Evolutionary conservation across 2,888 invertebrate species (phyloP).

Genomic region (Oscheius onirici): DNA sequence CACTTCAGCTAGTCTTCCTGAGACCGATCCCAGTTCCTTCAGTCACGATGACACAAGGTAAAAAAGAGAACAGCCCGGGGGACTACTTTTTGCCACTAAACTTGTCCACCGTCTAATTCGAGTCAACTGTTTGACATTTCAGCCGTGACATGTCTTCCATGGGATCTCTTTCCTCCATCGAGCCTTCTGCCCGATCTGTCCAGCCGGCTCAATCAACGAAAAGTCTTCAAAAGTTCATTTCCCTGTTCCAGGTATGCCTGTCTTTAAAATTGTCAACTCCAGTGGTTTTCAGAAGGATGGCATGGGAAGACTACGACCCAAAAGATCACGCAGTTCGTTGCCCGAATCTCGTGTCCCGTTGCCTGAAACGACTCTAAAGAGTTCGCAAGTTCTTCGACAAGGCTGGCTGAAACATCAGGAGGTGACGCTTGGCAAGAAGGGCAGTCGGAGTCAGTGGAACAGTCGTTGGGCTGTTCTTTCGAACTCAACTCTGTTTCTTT

Average conservation of each 20-base stretch:
- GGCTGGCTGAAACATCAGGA: constrained; percentile 53
- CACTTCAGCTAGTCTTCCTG: constrained; percentile 52
- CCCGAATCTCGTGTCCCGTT: constrained; percentile 46
- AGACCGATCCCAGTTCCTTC: constrained; percentile 39
- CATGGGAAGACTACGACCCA: constrained; percentile 37
- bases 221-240: constrained; percentile 51
- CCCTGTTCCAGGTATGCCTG: constrained; percentile 36
- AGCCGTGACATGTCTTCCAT: constrained; percentile 37
- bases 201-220: constrained; percentile 49
- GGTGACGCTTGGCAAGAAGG: constrained; percentile 34
- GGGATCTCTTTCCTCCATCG: constrained; percentile 35
- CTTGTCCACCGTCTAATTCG: background rate
- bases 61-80: too few species aligned
- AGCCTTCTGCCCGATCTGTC: constrained; percentile 23
- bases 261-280: too few species aligned
- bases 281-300: constrained; percentile 26
- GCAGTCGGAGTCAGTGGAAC: constrained; percentile 53
- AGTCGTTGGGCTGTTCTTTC: constrained; percentile 49
- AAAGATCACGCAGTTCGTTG: constrained; percentile 50
- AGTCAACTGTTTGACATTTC: constrained; percentile 7
- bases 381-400: constrained; percentile 39
- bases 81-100: background rate
- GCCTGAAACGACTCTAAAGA: constrained; percentile 38
- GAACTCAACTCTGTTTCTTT: constrained; percentile 46
- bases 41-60: constrained; percentile 40